phyloP scores from a whole-genome alignment of 2,113 vertebrate species.

The Ptilonorhynchus violaceus region DNA sequence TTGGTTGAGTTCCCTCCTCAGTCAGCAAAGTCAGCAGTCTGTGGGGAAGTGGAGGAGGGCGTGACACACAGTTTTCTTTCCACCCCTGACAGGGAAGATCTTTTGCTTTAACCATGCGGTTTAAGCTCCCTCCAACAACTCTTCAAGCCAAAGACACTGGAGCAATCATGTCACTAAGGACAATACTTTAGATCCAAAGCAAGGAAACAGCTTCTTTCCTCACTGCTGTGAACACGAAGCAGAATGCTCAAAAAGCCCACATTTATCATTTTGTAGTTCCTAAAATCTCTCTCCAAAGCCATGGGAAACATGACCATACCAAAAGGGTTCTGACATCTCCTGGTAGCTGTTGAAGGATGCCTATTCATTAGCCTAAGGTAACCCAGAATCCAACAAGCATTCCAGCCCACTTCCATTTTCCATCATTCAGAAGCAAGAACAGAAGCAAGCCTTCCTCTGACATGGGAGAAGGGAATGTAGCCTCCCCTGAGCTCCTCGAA shows the following conservation, averaged over 20 bases:
- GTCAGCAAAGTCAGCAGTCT: not conserved
- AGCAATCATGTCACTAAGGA: not conserved
- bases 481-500: not conserved
- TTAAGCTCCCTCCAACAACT: not conserved
- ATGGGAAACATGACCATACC: not conserved
- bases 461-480: not conserved
- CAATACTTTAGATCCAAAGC: not conserved
- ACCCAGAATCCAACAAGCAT: not conserved
- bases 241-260: not conserved
- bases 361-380: not conserved
- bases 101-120: not conserved
- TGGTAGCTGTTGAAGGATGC: not conserved
- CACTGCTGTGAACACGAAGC: not conserved
- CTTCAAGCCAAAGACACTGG: not conserved
- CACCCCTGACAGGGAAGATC: not conserved
- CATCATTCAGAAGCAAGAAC: not conserved
- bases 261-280: not conserved
- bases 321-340: not conserved
- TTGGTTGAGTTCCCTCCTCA: not conserved
- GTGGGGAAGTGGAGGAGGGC: not conserved
- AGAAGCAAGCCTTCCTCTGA: not conserved
- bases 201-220: not conserved
- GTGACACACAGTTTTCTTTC: not conserved
- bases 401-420: not conserved
- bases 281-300: not conserved